Base-by-base conservation (phyloP, 2,888 invertebrate species). In the Sabatieria punctata region DNA sequence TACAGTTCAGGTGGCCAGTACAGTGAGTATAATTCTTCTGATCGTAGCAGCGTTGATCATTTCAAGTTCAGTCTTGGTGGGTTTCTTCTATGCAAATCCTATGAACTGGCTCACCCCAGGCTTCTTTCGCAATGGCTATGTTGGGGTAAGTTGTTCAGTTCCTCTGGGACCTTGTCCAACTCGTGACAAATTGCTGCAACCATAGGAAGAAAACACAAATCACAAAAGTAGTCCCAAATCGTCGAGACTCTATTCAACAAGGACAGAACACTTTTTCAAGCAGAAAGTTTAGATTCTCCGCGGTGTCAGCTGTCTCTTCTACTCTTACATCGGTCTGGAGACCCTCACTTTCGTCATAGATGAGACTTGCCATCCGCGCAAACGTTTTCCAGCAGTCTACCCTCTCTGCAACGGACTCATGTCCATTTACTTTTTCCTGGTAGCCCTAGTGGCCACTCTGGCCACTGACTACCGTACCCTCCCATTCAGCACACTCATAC, bases 71-170 rank as follows among this genome's bases (percentile, higher is more conserved):
- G 40, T 39, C 13, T 22, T 45, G 4, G 45, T 45, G 3, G 45
- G 38, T 8, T 45, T 39, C 23, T 45, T 45, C 30, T 45, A 45
- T 26, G 27, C 40, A 26, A 36, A 45, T 8, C 6, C 40, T 4
- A 11, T 11, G 4, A 24, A 40, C 27, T 45, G 45, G 45, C 6
- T 40, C 18, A 24, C 23, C 4, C 21, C 41, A 25, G 45, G 45
- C 8, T 45, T 40, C 23, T 45, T 45, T 19, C 18, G 6, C n/a
- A n/a, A 8, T 40, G 24, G 26, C 8, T 45, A 40, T 6, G 13
- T 23, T 6, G 45, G 45, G 27, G 45, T 45, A 40, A 33, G 33
- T 33, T 33, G 33, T 33, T 11, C 11, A 33, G 13, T 33, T 33
- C n/a, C 13, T 33, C 11, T n/a, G 13, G n/a, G 33, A 33, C 33